phyloP scores from a whole-genome alignment of 2,888 invertebrate genomes.

The Cheilosia impressa region DNA sequence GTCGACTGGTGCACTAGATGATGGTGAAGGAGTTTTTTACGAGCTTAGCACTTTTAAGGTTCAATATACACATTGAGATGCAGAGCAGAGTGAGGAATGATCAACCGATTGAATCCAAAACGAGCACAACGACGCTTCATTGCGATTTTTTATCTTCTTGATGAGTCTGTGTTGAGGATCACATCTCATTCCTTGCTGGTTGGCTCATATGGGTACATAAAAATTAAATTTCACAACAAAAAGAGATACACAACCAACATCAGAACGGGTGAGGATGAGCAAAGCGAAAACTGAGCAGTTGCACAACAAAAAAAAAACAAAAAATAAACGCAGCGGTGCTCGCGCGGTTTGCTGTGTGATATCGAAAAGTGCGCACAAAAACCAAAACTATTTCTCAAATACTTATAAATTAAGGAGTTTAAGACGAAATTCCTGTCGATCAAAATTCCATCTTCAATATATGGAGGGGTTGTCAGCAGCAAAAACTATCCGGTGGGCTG shows the following conservation, averaged over 20 bases:
- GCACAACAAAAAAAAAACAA: slow-evolving; percentile 15
- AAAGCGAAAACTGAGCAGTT: background rate
- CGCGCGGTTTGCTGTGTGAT: slow-evolving; percentile 66
- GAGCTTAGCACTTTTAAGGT: slow-evolving; percentile 69
- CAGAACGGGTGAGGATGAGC: slow-evolving; percentile 69
- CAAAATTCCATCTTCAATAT: slow-evolving; percentile 81
- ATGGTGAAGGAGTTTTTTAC: slow-evolving; percentile 57
- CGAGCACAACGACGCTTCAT: slow-evolving; percentile 47
- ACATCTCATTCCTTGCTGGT: slow-evolving; percentile 52
- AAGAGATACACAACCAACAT: slow-evolving; percentile 31
- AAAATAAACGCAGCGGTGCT: slow-evolving; percentile 27
- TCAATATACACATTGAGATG: slow-evolving; percentile 72
- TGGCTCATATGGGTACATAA: slow-evolving; percentile 65
- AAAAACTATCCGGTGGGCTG: slow-evolving; percentile 55
- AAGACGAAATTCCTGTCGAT: slow-evolving; percentile 84
- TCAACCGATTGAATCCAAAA: slow-evolving; percentile 52
- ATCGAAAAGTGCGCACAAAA: slow-evolving; percentile 76
- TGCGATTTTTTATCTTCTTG: slow-evolving; percentile 16
- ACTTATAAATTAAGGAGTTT: slow-evolving; percentile 84
- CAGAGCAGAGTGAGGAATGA: slow-evolving; percentile 68
- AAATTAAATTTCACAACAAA: slow-evolving; percentile 58
- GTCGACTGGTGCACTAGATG: slow-evolving; percentile 39
- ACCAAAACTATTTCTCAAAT: slow-evolving; percentile 83
- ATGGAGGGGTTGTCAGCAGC: slow-evolving; percentile 59
- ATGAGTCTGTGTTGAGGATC: slow-evolving; percentile 43